Conservation (phyloP, 2,888 invertebrate species). For the Orchesella flavescens region DNA sequence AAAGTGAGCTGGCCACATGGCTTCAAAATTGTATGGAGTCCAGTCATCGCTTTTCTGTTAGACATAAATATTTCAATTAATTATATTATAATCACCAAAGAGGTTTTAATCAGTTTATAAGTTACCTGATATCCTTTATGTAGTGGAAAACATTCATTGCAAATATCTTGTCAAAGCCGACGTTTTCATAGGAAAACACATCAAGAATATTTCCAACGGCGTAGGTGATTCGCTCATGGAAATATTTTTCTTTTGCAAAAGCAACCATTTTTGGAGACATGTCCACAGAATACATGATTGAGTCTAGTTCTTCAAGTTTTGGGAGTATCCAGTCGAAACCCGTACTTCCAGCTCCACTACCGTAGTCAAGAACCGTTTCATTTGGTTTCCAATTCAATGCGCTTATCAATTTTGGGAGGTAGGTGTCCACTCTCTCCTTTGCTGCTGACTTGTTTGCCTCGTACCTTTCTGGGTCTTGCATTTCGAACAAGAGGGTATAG, state of each 20-base stretch:
- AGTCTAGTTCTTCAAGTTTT: not conserved
- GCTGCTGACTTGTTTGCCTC: not conserved
- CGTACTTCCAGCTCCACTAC: slow-evolving; percentile 12
- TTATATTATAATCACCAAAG: no score
- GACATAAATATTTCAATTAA: no score
- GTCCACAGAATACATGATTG: slow-evolving; percentile 15
- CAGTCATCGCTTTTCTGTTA: not conserved
- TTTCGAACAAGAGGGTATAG: no score
- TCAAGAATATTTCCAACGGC: not conserved
- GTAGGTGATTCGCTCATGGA: not conserved
- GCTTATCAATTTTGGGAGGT: not conserved
- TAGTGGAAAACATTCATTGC: slow-evolving; percentile 7
- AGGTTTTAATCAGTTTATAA: not conserved
- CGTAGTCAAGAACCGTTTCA: slow-evolving; percentile 29
- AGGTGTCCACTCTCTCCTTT: not conserved
- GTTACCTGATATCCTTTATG: not conserved
- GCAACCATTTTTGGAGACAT: slow-evolving; percentile 11
- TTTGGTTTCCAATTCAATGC: not conserved
- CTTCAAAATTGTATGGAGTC: not conserved
- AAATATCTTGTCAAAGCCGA: not conserved
- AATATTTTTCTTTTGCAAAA: not conserved
- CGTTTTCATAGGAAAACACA: not conserved
- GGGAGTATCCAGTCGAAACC: not conserved
- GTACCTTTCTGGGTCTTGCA: not conserved
- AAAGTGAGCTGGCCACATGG: not conserved